Conservation (phyloP, 1,140 invertebrate species). For the Pomacea maculata region DNA sequence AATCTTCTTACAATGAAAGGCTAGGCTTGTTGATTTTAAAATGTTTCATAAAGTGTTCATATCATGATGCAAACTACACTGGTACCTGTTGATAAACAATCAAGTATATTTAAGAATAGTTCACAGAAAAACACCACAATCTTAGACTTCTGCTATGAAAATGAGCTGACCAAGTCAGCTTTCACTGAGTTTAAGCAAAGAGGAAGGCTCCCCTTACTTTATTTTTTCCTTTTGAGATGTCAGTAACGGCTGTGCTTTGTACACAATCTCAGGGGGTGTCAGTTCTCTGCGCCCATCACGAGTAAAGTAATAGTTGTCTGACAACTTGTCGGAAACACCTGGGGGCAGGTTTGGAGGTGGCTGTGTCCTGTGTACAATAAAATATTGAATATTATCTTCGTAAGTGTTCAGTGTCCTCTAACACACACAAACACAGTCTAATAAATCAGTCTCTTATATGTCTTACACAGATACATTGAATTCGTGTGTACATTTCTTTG, state of each 20-base stretch:
- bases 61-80: not conserved
- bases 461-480: too few relatives aligned
- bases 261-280: conserved; percentile 73
- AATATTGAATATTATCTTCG: not conserved
- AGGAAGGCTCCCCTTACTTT: not conserved
- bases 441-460: too few relatives aligned
- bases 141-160: not conserved
- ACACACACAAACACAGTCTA: too few relatives aligned
- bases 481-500: too few relatives aligned
- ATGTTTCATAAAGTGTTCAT: not conserved
- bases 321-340: conserved; percentile 77
- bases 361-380: conserved; percentile 69
- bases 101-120: not conserved
- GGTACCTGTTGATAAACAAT: not conserved
- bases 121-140: not conserved
- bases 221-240: conserved; percentile 5
- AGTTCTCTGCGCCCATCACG: conserved; percentile 81
- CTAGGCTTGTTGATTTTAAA: not conserved
- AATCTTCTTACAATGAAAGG: too few relatives aligned
- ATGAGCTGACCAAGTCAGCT: not conserved
- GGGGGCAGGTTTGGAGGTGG: conserved; percentile 79
- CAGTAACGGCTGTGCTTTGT: not conserved
- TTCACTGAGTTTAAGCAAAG: not conserved
- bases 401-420: too few relatives aligned
- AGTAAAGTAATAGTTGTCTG: conserved; percentile 81